Evolutionary conservation across 2,888 invertebrate genomes (phyloP).

Genomic region (Dolichopus griseipennis): DNA sequence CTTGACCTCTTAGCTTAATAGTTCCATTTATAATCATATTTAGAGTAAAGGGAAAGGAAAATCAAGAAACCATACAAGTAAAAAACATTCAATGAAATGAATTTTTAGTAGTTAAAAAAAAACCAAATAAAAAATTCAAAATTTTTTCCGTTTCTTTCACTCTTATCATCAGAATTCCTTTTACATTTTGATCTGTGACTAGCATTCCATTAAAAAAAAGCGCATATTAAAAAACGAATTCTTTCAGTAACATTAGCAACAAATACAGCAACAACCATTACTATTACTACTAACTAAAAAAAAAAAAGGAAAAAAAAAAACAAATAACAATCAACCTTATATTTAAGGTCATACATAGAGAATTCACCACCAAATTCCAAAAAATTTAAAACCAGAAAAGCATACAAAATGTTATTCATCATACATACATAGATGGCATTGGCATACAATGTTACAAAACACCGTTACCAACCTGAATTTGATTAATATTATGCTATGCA

Average conservation of each 20-base stretch:
- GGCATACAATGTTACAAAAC: background rate
- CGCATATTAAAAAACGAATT: background rate
- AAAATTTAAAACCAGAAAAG: background rate
- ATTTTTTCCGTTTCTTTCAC: background rate
- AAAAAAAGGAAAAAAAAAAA: background rate
- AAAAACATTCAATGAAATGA: background rate
- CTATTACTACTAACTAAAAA: background rate
- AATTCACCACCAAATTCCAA: background rate
- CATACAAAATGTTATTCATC: background rate
- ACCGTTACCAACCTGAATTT: conserved; percentile 6
- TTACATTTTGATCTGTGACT: background rate
- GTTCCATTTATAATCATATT: background rate
- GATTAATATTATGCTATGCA: conserved; percentile 6
- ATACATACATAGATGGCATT: background rate
- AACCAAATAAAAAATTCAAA: background rate
- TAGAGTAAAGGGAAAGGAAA: background rate
- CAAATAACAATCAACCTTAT: background rate
- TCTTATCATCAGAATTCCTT: background rate
- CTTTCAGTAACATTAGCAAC: background rate
- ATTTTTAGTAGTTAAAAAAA: conserved; percentile 4
- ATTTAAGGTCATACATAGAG: background rate
- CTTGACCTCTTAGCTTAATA: background rate
- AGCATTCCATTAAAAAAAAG: background rate
- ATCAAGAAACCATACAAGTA: background rate
- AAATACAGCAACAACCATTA: background rate